Base-by-base conservation (phyloP, 2,113 vertebrate genomes). In the Bos indicus region DNA sequence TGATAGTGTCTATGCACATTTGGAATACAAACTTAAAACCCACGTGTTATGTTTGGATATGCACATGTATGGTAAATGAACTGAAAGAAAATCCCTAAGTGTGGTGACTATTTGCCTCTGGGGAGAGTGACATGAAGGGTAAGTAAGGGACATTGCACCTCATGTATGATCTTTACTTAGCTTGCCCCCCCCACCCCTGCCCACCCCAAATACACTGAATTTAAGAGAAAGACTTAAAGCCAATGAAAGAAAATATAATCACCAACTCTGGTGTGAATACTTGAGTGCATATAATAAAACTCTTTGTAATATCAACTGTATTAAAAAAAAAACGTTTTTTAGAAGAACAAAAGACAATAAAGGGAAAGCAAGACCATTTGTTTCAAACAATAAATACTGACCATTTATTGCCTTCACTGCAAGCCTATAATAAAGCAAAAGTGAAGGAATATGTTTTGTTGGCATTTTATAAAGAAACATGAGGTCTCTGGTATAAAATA, bases 301-400 rank as follows among this genome's bases (percentile, higher is more conserved):
- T 26, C 36, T 78, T n/a, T 48, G 30, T 30, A 92, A 21, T 64
- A 13, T 48, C 77, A 23, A 86, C 93, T 89, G 82, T 59, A 60
- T 74, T 78, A n/a, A 12, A 60, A 13, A 95, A n/a, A 23, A 51
- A 95, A 46, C 46, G 57, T 7, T 33, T 93, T 98, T 94, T 83
- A 86, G 74, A 87, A 93, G 28, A 40, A 89, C 14, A 33, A 67
- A 64, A 64, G 33, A 87, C 23, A 81, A 88, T 40, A 57, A 96
- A 83, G 85, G 43, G 74, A 93, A 84, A 90, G n/a, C 12, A 91
- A 91, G 40, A 83, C 8, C 56, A 85, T 77, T 26, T 59, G n/a
- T 67, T 86, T 87, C 46, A 82, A 74, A 71, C 33, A 64, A 84
- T 12, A 91, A 60, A 60, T 52, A 5, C 30, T 57, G 64, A 51